Conservation (phyloP, 2,888 invertebrate species). For the Cheilosia scutellata region DNA sequence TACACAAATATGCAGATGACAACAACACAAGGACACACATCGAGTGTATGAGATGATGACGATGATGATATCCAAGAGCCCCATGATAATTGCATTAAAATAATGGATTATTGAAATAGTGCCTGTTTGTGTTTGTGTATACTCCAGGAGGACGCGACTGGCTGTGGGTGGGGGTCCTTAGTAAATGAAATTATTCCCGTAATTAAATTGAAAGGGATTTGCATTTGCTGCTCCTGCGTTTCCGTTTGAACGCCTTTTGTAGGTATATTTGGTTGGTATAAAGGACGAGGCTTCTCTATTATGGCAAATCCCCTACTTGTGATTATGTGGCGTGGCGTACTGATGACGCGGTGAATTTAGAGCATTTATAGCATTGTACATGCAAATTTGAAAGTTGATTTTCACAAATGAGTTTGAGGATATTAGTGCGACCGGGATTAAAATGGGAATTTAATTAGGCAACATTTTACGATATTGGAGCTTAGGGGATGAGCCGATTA, state of each 20-base stretch:
- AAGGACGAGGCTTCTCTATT: not conserved
- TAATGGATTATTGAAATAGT: slow-evolving; percentile 70
- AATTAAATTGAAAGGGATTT: slow-evolving; percentile 74
- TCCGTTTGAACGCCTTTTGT: slow-evolving; percentile 57
- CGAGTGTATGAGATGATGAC: not conserved
- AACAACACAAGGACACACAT: slow-evolving; percentile 36
- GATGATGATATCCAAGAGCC: slow-evolving; percentile 49
- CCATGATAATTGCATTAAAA: slow-evolving; percentile 75
- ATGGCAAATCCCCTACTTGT: not conserved
- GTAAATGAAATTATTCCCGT: slow-evolving; percentile 62
- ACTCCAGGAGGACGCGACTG: not conserved
- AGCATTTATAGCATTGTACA: not conserved
- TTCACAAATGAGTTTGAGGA: slow-evolving; percentile 4
- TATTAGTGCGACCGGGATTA: slow-evolving; percentile 4
- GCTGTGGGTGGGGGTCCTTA: slow-evolving; percentile 14
- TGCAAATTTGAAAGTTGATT: slow-evolving; percentile 31
- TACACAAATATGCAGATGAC: slow-evolving; percentile 59
- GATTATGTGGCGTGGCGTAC: slow-evolving; percentile 21
- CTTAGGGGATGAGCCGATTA: too few species aligned
- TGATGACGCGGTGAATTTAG: slow-evolving; percentile 29
- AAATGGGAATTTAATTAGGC: slow-evolving; percentile 38
- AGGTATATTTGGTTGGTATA: not conserved
- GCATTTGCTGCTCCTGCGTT: slow-evolving; percentile 57
- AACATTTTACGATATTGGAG: slow-evolving; percentile 9
- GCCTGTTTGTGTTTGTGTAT: slow-evolving; percentile 25